Evolutionary conservation across 2,888 invertebrate species (phyloP).

Genomic region (Antitype chi): DNA sequence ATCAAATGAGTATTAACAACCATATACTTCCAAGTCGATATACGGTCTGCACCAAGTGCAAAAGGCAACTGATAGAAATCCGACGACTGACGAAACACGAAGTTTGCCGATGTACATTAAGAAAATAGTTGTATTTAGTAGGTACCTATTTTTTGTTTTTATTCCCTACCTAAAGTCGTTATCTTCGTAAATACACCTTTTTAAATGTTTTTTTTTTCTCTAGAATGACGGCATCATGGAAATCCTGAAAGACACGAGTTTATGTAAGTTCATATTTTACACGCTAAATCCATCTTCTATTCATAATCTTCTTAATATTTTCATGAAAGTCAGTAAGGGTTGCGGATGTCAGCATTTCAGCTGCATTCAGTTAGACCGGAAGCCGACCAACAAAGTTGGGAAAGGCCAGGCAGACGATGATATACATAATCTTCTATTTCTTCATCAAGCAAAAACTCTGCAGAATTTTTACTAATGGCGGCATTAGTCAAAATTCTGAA

Average conservation of each 20-base stretch:
- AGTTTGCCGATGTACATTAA: too few species aligned
- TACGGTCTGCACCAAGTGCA: too few species aligned
- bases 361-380: neutral
- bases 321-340: neutral
- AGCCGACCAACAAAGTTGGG: neutral
- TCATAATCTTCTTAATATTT: neutral
- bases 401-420: neutral
- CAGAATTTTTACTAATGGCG: neutral
- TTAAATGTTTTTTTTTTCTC: conserved; percentile 48
- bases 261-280: conserved; percentile 76
- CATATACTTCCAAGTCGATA: too few species aligned
- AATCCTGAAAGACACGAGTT: conserved; percentile 83
- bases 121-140: too few species aligned
- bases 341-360: neutral
- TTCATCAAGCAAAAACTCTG: neutral
- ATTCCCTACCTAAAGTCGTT: too few species aligned
- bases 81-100: too few species aligned
- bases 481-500: too few species aligned
- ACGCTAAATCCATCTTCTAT: neutral
- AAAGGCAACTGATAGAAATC: too few species aligned
- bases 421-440: neutral
- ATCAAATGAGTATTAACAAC: too few species aligned
- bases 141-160: too few species aligned
- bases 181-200: too few species aligned
- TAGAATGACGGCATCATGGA: conserved; percentile 87